These are phyloP conservation scores for Jordanella pulchra DNA, from an alignment of 2,797 vertebrate genomes.

Conservation along the genomic window DNA sequence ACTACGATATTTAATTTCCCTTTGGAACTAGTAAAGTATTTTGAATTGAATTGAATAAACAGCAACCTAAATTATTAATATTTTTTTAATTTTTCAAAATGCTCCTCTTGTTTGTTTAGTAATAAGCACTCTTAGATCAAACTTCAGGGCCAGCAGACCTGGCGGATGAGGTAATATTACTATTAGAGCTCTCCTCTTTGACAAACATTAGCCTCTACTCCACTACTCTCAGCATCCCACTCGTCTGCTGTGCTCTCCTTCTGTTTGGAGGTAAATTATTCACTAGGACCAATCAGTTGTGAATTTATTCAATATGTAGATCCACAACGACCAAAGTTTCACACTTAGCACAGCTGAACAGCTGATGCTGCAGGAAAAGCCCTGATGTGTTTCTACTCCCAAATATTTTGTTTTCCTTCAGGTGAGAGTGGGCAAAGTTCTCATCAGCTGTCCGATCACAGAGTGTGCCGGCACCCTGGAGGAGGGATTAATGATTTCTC, in stretches of 20 bases:
- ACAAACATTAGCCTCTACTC: constrained; percentile 18
- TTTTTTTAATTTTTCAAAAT: not conserved
- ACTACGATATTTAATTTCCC: no score
- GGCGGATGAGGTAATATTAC: no score
- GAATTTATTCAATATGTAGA: constrained; percentile 11
- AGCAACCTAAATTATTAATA: no score
- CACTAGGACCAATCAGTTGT: constrained; percentile 21
- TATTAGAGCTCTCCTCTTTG: constrained; percentile 1
- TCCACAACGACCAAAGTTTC: not conserved
- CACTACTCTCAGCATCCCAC: constrained; percentile 11
- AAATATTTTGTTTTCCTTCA: constrained; percentile 51
- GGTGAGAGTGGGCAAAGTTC: constrained; percentile 88
- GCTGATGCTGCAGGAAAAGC: constrained; percentile 1
- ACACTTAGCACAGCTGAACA: not conserved
- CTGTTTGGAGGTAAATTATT: constrained; percentile 35
- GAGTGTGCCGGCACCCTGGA: constrained; percentile 93
- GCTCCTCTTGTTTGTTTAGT: not conserved
- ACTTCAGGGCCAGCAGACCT: not conserved
- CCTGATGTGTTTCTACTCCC: not conserved
- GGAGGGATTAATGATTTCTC: constrained; percentile 86
- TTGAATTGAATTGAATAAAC: no score
- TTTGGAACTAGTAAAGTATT: no score
- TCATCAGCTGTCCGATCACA: constrained; percentile 91
- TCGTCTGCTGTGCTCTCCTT: constrained; percentile 4
- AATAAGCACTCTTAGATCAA: not conserved